Percentiles rank a stretch among this genome's conserved stretches.
phyloP scores from a whole-genome alignment of 1,140 invertebrate genomes.

The Acromyrmex charruanus region DNA sequence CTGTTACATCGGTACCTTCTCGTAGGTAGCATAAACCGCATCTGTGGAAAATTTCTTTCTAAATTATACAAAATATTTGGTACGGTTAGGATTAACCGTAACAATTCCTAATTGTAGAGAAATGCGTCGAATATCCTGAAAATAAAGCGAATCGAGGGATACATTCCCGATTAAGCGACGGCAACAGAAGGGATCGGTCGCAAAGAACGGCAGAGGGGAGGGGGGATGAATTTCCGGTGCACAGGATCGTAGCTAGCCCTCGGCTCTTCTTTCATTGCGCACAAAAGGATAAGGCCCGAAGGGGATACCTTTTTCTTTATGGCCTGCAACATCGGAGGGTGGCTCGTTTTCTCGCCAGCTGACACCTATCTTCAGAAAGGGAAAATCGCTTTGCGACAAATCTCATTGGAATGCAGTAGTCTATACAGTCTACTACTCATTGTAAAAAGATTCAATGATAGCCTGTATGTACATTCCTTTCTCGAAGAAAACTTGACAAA shows the following conservation, averaged over 20 bases:
- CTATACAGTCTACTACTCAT: neutral
- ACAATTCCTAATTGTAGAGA: neutral
- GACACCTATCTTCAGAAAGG: slow-evolving; percentile 58
- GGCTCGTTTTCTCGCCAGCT: slow-evolving; percentile 70
- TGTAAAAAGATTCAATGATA: neutral
- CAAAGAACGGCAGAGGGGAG: slow-evolving; percentile 28
- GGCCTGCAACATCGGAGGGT: slow-evolving; percentile 25
- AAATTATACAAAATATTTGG: neutral
- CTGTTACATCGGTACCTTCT: neutral
- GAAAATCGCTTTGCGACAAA: slow-evolving; percentile 29
- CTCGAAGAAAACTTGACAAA: neutral
- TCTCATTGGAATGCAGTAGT: neutral
- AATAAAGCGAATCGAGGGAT: slow-evolving; percentile 27
- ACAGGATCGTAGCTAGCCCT: slow-evolving; percentile 71
- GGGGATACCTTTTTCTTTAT: slow-evolving; percentile 19
- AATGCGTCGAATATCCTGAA: neutral
- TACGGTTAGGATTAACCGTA: neutral
- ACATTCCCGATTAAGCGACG: slow-evolving; percentile 63
- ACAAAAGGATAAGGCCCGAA: slow-evolving; percentile 66
- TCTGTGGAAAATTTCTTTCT: neutral
- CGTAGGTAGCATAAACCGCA: too few species aligned
- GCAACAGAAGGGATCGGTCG: slow-evolving; percentile 22
- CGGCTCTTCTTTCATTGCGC: slow-evolving; percentile 44
- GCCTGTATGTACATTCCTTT: neutral
- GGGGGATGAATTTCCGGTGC: slow-evolving; percentile 71